Evolutionary conservation across 2,113 vertebrate genomes (phyloP).

Genomic region (Equus przewalskii): DNA sequence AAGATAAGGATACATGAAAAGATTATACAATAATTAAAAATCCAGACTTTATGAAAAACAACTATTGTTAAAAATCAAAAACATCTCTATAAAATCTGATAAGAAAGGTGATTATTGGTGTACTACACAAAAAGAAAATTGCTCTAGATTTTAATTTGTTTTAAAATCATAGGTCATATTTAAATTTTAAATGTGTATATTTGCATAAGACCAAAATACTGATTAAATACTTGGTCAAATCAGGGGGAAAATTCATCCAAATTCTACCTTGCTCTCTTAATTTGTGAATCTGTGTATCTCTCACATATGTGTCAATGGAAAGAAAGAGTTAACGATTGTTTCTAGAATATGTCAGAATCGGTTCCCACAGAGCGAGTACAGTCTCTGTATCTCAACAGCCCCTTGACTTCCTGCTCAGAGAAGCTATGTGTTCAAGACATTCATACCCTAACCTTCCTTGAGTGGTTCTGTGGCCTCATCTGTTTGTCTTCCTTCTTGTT

Average conservation of each 20-base stretch:
- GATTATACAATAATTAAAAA: neutral
- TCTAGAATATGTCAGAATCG: neutral
- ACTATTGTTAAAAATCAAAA: neutral
- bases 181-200: neutral
- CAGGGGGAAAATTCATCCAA: neutral
- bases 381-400: neutral
- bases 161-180: neutral
- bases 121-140: neutral
- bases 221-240: neutral
- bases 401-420: neutral
- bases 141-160: neutral
- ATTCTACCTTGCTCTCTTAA: neutral
- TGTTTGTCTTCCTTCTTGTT: neutral
- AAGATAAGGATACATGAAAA: neutral
- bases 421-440: neutral
- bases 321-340: neutral
- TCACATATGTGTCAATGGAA: neutral
- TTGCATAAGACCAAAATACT: neutral
- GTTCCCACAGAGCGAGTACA: neutral
- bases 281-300: neutral
- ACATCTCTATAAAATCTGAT: neutral
- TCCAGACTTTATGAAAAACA: neutral
- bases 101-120: neutral
- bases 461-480: accelerated
- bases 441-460: neutral